These are phyloP conservation scores for Pelosia muscerda DNA, from an alignment of 2,888 invertebrate species.

Conservation along the genomic window DNA sequence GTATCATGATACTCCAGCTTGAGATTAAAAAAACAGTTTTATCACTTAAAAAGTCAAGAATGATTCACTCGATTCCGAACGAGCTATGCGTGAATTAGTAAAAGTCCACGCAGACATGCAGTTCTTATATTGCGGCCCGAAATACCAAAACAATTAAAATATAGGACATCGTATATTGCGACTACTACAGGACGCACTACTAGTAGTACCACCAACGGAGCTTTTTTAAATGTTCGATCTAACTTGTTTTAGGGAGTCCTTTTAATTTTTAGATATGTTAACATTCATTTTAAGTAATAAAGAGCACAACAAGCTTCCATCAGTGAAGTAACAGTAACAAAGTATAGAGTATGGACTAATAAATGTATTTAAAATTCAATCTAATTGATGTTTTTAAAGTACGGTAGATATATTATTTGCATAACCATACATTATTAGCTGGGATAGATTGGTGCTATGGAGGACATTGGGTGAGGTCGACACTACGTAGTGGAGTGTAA, in stretches of 20 bases:
- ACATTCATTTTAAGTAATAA: too few relatives aligned
- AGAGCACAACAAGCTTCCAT: too few relatives aligned
- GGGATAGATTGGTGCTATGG: too few relatives aligned
- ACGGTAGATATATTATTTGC: too few relatives aligned
- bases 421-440: too few relatives aligned
- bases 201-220: not conserved
- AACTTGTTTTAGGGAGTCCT: not conserved
- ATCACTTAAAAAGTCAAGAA: conserved; percentile 65
- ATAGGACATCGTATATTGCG: not conserved
- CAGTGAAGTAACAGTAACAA: too few relatives aligned
- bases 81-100: conserved; percentile 30
- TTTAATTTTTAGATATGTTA: too few relatives aligned
- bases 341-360: too few relatives aligned
- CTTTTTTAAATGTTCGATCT: not conserved
- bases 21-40: conserved; percentile 53
- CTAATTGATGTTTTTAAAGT: too few relatives aligned
- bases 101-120: conserved; percentile 9
- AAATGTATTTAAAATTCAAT: too few relatives aligned
- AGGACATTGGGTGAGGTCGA: too few relatives aligned
- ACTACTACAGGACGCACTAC: not conserved
- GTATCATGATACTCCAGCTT: conserved; percentile 42
- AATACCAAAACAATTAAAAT: conserved; percentile 7
- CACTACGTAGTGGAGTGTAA: too few relatives aligned
- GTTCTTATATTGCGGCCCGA: not conserved
- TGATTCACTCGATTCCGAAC: conserved; percentile 53